A percentile compares a stretch with the other conserved stretches of the same genome.
Conservation (phyloP, 1,140 invertebrate genomes). For the Amphibalanus amphitrite region DNA sequence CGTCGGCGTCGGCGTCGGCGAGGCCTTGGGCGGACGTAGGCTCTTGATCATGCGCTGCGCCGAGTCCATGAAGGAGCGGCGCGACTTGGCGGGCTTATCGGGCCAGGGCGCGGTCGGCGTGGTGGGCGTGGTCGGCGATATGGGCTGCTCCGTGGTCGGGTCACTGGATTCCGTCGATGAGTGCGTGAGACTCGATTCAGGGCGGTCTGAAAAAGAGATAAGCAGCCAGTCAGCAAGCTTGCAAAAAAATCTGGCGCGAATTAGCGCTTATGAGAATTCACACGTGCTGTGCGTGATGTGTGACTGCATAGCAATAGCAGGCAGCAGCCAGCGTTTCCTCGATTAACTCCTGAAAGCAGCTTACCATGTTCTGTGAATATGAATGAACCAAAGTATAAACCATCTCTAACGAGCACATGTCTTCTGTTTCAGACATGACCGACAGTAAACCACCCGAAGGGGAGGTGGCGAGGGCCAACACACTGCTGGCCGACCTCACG, state of each 20-base stretch:
- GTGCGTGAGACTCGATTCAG: constrained; percentile 7
- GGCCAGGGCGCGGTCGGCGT: background rate
- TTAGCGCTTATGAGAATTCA: too few relatives aligned
- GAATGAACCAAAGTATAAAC: too few relatives aligned
- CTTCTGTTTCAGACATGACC: background rate
- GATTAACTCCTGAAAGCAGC: too few relatives aligned
- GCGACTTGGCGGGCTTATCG: background rate
- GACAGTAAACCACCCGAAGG: background rate
- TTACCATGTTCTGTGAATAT: too few relatives aligned
- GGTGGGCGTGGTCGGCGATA: background rate
- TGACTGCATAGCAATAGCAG: too few relatives aligned
- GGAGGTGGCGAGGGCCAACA: background rate
- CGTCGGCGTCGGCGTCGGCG: too few relatives aligned
- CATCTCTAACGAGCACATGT: too few relatives aligned
- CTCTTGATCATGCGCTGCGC: background rate
- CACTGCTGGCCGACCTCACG: background rate
- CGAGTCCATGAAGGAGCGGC: background rate
- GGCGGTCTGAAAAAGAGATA: constrained; percentile 3
- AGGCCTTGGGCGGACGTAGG: background rate
- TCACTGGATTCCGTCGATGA: background rate
- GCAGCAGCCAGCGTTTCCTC: too few relatives aligned
- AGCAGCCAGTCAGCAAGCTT: constrained; percentile 1
- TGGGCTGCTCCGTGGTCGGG: background rate
- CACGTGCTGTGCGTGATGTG: too few relatives aligned
- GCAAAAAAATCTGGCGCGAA: too few relatives aligned